Conservation (phyloP, 1,140 invertebrate genomes). For the Drosophila micromelanica region DNA sequence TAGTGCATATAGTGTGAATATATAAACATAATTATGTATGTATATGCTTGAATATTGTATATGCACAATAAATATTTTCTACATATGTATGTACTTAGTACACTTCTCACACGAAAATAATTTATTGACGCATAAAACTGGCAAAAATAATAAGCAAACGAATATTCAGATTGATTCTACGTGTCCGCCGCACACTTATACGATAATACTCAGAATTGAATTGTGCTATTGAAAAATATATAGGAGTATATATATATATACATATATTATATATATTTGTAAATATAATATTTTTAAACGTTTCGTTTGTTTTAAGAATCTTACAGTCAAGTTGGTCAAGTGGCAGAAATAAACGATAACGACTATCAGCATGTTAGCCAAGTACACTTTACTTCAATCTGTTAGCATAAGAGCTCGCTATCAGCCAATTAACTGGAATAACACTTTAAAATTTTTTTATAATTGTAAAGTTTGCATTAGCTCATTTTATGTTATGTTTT, state of each 20-base stretch:
- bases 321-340: slow-evolving; percentile 29
- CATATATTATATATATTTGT: neutral
- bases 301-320: neutral
- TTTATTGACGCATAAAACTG: slow-evolving; percentile 73
- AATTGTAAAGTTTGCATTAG: neutral
- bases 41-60: slow-evolving; percentile 7
- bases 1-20: slow-evolving; percentile 26
- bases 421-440: slow-evolving; percentile 35
- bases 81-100: slow-evolving; percentile 33
- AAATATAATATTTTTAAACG: neutral
- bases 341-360: slow-evolving; percentile 13
- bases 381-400: neutral
- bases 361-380: slow-evolving; percentile 7
- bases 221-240: slow-evolving; percentile 12
- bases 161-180: slow-evolving; percentile 65
- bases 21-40: slow-evolving; percentile 5
- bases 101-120: slow-evolving; percentile 65
- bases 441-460: slow-evolving; percentile 2
- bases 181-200: slow-evolving; percentile 14
- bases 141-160: slow-evolving; percentile 69
- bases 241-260: neutral
- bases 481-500: neutral
- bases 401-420: slow-evolving; percentile 17
- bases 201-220: slow-evolving; percentile 5
- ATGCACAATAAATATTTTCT: slow-evolving; percentile 10